Base-by-base conservation (phyloP, 2,888 invertebrate genomes). In the Strigamia maritima region DNA sequence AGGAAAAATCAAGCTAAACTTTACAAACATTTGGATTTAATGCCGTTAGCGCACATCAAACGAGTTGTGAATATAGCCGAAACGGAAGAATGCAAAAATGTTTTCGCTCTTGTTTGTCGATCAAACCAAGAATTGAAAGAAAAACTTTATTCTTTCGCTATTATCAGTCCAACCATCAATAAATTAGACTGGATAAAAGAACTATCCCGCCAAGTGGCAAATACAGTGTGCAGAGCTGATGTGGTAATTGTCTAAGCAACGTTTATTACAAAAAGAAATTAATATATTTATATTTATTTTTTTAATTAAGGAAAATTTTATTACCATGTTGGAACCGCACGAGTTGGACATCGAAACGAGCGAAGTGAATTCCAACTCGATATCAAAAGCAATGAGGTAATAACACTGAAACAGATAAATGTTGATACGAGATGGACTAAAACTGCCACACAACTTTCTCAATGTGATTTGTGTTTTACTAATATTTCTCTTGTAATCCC, bases 161-260 rank as follows among this genome's bases (percentile, higher is more conserved):
- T 96, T 84, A 90, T 90, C 54, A 93, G 94, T 83, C 94, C 94
- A 83, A 92, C 93, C 80, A 79, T 81, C 6, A 92, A 93, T 86
- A 97, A 97, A 87, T 87, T 90, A 75, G 89, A 90, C 82, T 95
- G 95, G 87, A 89, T 97, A 83, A 91, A 91, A 82, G 91, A 90
- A 81, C 89, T 97, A 81, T 95, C 95, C 85, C 91, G 94, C 84
- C 94, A 94, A 86, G 93, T 96, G 90, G 96, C 96, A 74, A 94
- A 94, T 85, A 94, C 94, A 82, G 92, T 94, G 83, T 97, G 96
- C 87, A 92, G 94, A 86, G 92, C 96, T 82, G 96, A 97, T 89
- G 92, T 94, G 85, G 95, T 96, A n/a, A 54, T 44, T 44, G 14
- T 4, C 16, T 3, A 87, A 90, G n/a, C n/a, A 92, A 84, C 12